A percentile compares a stretch with the other conserved stretches of the same genome.
These are phyloP conservation scores for Subacronicta megacephala DNA, from an alignment of 2,888 invertebrate genomes.

Conservation along the genomic window DNA sequence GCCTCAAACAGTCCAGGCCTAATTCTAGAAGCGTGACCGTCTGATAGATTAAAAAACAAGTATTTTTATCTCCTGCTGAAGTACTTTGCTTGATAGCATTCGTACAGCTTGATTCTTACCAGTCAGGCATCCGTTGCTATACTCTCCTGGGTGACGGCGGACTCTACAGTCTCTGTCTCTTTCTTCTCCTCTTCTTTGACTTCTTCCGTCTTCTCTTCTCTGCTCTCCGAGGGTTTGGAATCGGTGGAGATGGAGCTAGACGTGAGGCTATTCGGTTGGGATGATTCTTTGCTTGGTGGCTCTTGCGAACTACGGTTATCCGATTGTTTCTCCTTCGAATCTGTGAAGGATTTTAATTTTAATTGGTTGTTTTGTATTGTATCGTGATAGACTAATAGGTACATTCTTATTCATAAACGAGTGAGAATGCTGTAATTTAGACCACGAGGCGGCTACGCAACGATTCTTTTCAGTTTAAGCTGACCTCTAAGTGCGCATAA, in stretches of 20 bases:
- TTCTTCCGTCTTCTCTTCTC: conserved; percentile 66
- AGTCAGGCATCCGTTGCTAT: conserved; percentile 81
- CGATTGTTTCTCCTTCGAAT: conserved; percentile 78
- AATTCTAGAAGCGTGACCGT: conserved; percentile 44
- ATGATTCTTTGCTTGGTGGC: conserved; percentile 79
- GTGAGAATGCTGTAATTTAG: not conserved
- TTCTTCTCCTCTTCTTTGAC: conserved; percentile 62
- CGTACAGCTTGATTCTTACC: conserved; percentile 69
- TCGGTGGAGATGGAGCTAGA: conserved; percentile 84
- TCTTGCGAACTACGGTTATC: conserved; percentile 79
- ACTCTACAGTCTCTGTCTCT: conserved; percentile 49
- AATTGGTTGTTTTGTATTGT: not conserved
- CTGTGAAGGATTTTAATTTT: conserved; percentile 54
- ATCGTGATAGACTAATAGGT: not conserved
- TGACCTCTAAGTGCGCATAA: too few species aligned
- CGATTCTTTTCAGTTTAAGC: too few species aligned
- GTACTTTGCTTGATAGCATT: conserved; percentile 69
- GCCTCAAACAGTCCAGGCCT: conserved; percentile 11
- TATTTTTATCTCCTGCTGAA: conserved; percentile 66
- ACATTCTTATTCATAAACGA: not conserved
- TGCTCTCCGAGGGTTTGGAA: conserved; percentile 77
- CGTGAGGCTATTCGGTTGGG: conserved; percentile 82
- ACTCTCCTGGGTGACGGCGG: conserved; percentile 57
- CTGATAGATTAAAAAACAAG: conserved; percentile 37
- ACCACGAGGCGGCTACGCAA: too few species aligned